Percentiles rank a stretch among this genome's conserved stretches.
Evolutionary conservation across 2,797 vertebrate genomes (phyloP).

Genomic region (Urophycis tenuis): DNA sequence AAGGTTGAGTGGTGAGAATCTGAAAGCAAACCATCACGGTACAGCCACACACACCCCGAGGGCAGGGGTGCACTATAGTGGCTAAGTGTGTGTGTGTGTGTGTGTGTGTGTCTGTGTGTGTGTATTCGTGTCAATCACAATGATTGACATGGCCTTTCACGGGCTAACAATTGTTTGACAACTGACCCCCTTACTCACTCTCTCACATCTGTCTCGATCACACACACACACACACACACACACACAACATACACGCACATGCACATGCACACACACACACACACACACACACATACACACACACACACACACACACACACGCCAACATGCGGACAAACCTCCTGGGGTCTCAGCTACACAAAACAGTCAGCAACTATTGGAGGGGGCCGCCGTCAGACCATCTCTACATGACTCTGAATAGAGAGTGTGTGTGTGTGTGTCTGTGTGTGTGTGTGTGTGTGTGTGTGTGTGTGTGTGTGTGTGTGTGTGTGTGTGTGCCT

Average conservation of each 20-base stretch:
- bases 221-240: conserved; percentile 25
- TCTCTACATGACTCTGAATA: conserved; percentile 44
- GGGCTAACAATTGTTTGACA: conserved; percentile 61
- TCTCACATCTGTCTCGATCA: conserved; percentile 7
- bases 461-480: neutral
- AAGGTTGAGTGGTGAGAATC: conserved; percentile 24
- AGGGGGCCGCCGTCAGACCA: conserved; percentile 44
- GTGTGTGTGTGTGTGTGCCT: neutral
- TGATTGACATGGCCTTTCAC: conserved; percentile 66
- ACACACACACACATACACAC: conserved; percentile 24
- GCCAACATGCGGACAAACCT: conserved; percentile 38
- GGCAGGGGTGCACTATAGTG: neutral
- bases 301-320: conserved; percentile 7
- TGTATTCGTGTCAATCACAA: conserved; percentile 53
- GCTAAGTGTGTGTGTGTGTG: conserved; percentile 10
- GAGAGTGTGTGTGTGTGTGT: neutral
- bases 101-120: conserved; percentile 13
- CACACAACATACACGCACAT: conserved; percentile 30
- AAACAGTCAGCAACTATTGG: conserved; percentile 58
- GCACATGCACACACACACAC: conserved; percentile 14
- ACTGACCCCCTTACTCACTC: conserved; percentile 44
- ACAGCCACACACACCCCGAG: conserved; percentile 35
- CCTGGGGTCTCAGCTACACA: conserved; percentile 54
- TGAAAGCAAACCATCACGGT: conserved; percentile 22
- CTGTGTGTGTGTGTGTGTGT: neutral